Evolutionary conservation across 2,797 vertebrate species (phyloP), one percentile per base, ranked within the genome.

Genomic region (Propithecus perrieri): DNA sequence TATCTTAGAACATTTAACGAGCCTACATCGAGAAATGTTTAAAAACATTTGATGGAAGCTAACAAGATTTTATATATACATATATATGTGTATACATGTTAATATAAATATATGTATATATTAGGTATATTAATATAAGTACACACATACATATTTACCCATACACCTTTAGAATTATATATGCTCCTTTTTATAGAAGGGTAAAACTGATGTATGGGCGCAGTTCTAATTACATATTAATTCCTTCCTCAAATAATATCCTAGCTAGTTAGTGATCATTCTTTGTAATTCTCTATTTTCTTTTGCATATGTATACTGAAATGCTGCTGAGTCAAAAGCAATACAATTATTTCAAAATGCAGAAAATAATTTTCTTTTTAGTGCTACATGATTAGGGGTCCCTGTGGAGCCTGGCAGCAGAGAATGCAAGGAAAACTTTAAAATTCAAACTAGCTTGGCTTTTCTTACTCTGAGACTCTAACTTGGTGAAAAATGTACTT

Each of bases 401-500:
- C 24, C 63, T 69, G 5, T n/a, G n/a, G 83, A 91, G 17, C 53
- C 20, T 78, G 50, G 55, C 50, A 90, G 20, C 41, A 22, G 43
- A 57, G 8, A 6, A 86, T 46, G 53, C 46, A 20, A 71, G 30
- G 63, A 80, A 93, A 96, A 80, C 17, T 76, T 95, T 85, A 83
- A 96, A 90, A 95, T 85, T 65, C 35, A 86, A 59, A 95, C 7
- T 41, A 63, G 28, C 17, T 48, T 96, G 18, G 14, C 41, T 95
- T 88, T 93, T 80, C 30, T 79, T 35, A 86, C 17, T 74, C 79
- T 87, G 55, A 91, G 30, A 85, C 50, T 55, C 53, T 78, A 92
- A 92, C 18, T 20, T 89, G 38, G 65, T 87, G 57, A 91, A 93
- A 97, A 95, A 94, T 35, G 10, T 41, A 75, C 59, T 78, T 92